Conservation (phyloP, 2,797 vertebrate genomes). For the Lates japonicus region DNA sequence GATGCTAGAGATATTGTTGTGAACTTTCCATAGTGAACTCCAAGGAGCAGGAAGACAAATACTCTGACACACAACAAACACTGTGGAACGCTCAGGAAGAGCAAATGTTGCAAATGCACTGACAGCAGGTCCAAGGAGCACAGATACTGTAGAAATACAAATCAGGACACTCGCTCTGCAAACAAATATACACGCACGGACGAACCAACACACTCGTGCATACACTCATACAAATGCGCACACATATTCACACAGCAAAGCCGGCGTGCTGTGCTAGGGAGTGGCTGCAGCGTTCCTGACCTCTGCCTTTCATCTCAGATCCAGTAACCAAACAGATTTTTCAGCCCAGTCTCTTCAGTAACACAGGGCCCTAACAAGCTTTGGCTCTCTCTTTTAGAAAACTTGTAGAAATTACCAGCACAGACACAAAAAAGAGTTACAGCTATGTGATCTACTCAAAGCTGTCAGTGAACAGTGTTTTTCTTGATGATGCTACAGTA, state of each 20-base stretch:
- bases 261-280: slow-evolving; percentile 64
- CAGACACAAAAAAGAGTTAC: slow-evolving; percentile 37
- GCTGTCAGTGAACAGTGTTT: not conserved
- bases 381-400: slow-evolving; percentile 36
- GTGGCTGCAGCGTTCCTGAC: slow-evolving; percentile 65
- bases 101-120: slow-evolving; percentile 10
- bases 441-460: slow-evolving; percentile 36
- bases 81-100: not conserved
- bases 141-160: slow-evolving; percentile 43
- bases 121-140: slow-evolving; percentile 11
- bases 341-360: slow-evolving; percentile 55
- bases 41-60: slow-evolving; percentile 34
- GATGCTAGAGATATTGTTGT: slow-evolving; percentile 16
- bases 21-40: slow-evolving; percentile 34
- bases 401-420: slow-evolving; percentile 32
- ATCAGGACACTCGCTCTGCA: slow-evolving; percentile 19
- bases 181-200: slow-evolving; percentile 36
- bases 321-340: slow-evolving; percentile 66
- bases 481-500: not conserved
- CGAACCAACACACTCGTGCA: slow-evolving; percentile 12
- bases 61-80: slow-evolving; percentile 29
- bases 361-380: slow-evolving; percentile 57
- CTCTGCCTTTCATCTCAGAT: slow-evolving; percentile 75
- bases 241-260: slow-evolving; percentile 43
- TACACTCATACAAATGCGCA: slow-evolving; percentile 2